These are phyloP conservation scores for Aphelinus certus DNA, from an alignment of 1,140 invertebrate genomes.

Conservation along the genomic window DNA sequence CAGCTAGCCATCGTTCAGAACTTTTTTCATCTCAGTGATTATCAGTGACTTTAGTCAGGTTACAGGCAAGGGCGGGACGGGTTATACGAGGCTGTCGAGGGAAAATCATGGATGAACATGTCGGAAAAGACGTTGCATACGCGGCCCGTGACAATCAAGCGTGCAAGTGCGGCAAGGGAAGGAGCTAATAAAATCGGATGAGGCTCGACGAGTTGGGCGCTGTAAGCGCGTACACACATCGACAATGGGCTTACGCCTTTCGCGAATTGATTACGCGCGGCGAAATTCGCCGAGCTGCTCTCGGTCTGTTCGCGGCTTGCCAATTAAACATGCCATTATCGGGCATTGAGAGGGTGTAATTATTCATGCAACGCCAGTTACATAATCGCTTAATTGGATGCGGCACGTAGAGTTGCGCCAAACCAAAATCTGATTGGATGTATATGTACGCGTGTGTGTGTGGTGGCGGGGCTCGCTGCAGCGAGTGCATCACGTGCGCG, in stretches of 20 bases:
- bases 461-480: neutral
- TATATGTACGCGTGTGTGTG: neutral
- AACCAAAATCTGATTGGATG: too few species aligned
- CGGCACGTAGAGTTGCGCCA: neutral
- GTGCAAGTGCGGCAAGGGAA: too few species aligned
- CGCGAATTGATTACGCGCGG: slow-evolving; percentile 18
- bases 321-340: slow-evolving; percentile 33
- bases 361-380: slow-evolving; percentile 35
- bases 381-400: slow-evolving; percentile 31
- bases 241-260: slow-evolving; percentile 19
- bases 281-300: neutral
- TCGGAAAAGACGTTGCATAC: too few species aligned
- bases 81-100: too few species aligned
- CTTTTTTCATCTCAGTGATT: too few species aligned
- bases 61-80: too few species aligned
- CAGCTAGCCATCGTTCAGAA: too few species aligned
- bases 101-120: too few species aligned
- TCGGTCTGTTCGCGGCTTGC: slow-evolving; percentile 1
- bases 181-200: too few species aligned
- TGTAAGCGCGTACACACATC: neutral
- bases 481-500: slow-evolving; percentile 1
- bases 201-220: too few species aligned
- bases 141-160: too few species aligned
- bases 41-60: too few species aligned
- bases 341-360: slow-evolving; percentile 18